phyloP scores from a whole-genome alignment of 2,888 invertebrate species.

The Galeopsomyia nigrocyanea region DNA sequence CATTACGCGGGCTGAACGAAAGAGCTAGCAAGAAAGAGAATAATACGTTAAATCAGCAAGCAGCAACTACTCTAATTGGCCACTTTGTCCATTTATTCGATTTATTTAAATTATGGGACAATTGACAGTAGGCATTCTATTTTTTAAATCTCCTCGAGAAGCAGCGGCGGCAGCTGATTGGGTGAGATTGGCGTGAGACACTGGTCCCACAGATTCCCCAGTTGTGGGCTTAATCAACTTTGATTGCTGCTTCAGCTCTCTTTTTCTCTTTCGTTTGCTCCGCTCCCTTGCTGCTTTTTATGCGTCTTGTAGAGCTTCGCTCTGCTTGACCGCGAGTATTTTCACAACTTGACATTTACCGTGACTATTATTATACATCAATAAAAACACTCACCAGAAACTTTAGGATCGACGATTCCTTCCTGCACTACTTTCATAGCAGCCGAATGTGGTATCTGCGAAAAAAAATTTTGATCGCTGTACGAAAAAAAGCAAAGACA shows the following conservation, averaged over 20 bases:
- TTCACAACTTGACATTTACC: too few relatives aligned
- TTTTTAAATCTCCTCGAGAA: constrained; percentile 68
- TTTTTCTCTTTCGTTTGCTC: constrained; percentile 39
- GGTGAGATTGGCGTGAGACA: constrained; percentile 69
- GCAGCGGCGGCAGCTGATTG: constrained; percentile 62
- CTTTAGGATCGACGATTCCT: constrained; percentile 67
- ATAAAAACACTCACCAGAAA: constrained; percentile 66
- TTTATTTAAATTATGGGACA: constrained; percentile 70
- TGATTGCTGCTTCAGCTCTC: constrained; percentile 61
- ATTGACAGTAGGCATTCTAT: constrained; percentile 70
- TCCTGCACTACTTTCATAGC: constrained; percentile 67
- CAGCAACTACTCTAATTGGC: constrained; percentile 69
- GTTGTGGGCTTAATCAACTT: constrained; percentile 70
- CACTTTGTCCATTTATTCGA: constrained; percentile 70
- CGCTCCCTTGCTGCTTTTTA: too few relatives aligned
- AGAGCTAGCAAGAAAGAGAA: constrained; percentile 47
- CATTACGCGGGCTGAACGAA: constrained; percentile 5
- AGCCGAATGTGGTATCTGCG: constrained; percentile 65
- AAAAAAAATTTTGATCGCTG: constrained; percentile 52
- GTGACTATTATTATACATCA: constrained; percentile 2
- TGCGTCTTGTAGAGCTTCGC: too few relatives aligned
- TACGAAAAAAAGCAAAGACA: too few relatives aligned
- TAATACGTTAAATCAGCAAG: constrained; percentile 58
- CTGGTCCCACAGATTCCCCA: constrained; percentile 70
- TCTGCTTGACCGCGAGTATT: too few relatives aligned